Conservation (phyloP, 2,888 invertebrate species). For the Pandemis corylana region DNA sequence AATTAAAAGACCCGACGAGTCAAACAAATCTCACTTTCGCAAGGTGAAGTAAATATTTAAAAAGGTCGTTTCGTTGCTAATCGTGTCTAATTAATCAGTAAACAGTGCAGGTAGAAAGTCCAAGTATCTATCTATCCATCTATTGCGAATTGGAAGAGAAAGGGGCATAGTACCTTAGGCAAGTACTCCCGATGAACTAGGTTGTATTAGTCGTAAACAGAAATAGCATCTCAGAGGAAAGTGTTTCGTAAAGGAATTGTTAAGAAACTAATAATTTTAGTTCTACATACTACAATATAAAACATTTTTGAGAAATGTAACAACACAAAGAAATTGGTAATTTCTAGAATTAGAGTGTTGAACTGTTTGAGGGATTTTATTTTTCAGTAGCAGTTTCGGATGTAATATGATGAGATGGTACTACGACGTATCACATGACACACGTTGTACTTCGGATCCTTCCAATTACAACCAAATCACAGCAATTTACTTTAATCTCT, state of each 20-base stretch:
- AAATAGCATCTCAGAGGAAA: conserved; percentile 50
- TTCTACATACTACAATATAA: neutral
- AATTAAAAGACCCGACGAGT: conserved; percentile 52
- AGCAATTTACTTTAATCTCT: conserved; percentile 38
- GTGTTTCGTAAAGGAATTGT: conserved; percentile 40
- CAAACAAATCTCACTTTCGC: conserved; percentile 63
- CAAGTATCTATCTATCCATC: conserved; percentile 60
- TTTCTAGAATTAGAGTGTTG: neutral
- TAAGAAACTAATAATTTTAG: conserved; percentile 28
- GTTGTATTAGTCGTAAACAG: conserved; percentile 59
- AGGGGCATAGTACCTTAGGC: conserved; percentile 68
- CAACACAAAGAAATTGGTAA: neutral
- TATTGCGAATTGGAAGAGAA: conserved; percentile 71
- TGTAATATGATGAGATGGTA: neutral
- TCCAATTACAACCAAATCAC: neutral
- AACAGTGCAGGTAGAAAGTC: conserved; percentile 79
- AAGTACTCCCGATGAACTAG: conserved; percentile 56
- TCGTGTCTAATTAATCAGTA: conserved; percentile 82
- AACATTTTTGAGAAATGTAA: neutral
- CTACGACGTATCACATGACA: neutral
- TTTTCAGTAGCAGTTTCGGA: neutral
- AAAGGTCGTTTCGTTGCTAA: conserved; percentile 69
- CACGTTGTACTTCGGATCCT: neutral
- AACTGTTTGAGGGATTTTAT: neutral
- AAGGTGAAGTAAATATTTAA: conserved; percentile 56